Percentiles rank a stretch among this genome's conserved stretches.
These are phyloP conservation scores for Araneus ventricosus DNA, from an alignment of 1,140 invertebrate species.

Conservation along the genomic window DNA sequence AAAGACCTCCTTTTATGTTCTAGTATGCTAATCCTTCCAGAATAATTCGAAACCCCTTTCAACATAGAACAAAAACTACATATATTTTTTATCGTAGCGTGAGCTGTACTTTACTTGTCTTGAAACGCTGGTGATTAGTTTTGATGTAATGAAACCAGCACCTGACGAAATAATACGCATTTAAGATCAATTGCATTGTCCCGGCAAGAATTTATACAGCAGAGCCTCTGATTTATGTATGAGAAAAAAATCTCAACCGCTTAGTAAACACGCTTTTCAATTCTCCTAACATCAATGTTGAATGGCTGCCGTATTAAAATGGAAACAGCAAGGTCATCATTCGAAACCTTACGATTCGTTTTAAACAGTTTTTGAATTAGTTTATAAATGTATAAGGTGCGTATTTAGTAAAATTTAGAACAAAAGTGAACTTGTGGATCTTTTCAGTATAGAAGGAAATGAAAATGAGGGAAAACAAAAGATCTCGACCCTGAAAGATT, in stretches of 20 bases:
- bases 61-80: neutral
- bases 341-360: neutral
- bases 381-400: neutral
- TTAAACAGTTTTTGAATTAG: neutral
- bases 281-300: neutral
- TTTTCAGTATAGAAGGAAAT: neutral
- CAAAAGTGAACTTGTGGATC: neutral
- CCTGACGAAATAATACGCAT: conserved; percentile 8
- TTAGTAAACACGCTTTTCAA: neutral
- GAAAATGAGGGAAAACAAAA: neutral
- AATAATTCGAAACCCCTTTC: neutral
- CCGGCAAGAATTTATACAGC: neutral
- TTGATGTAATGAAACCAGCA: conserved; percentile 8
- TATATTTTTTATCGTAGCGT: neutral
- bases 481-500: conserved; percentile 1
- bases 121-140: neutral
- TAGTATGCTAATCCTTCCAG: neutral
- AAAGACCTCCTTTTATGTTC: neutral
- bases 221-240: neutral
- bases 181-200: conserved; percentile 23
- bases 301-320: neutral
- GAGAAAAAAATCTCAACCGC: neutral
- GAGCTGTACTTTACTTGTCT: neutral
- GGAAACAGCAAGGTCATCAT: neutral
- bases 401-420: neutral